Evolutionary conservation across 2,888 invertebrate genomes (phyloP).

Genomic region (Dioctria rufipes): DNA sequence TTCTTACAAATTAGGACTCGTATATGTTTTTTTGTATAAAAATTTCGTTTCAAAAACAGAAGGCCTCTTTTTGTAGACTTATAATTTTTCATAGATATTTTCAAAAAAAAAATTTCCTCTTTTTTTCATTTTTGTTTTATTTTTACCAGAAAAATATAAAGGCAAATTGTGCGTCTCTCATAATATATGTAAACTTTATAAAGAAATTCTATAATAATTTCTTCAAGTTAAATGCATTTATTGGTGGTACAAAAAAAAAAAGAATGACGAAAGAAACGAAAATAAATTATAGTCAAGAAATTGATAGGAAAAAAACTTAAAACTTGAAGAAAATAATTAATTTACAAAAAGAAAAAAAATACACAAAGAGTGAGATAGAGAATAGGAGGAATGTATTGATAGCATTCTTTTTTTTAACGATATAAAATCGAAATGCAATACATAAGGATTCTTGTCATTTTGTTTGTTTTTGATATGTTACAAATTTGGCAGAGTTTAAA

Average conservation of each 20-base stretch:
- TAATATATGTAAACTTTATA: not conserved
- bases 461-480: conserved; percentile 17
- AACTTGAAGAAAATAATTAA: too few species aligned
- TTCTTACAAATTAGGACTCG: conserved; percentile 27
- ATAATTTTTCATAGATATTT: conserved; percentile 6
- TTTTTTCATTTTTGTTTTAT: too few species aligned
- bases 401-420: conserved; percentile 9
- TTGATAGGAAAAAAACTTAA: not conserved
- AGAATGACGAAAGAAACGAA: not conserved
- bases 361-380: too few species aligned
- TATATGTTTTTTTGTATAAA: conserved; percentile 22
- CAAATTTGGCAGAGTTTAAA: not conserved
- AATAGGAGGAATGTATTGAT: conserved; percentile 18
- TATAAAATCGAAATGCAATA: not conserved
- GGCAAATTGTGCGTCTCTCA: conserved; percentile 33
- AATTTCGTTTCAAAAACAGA: conserved; percentile 47
- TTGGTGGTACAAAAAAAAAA: not conserved
- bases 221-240: too few species aligned
- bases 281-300: conserved; percentile 9
- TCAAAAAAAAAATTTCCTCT: not conserved
- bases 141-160: conserved; percentile 11
- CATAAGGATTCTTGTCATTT: not conserved
- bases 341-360: too few species aligned
- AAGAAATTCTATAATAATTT: conserved; percentile 1
- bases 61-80: conserved; percentile 47